These are phyloP conservation scores for Physella acuta DNA, from an alignment of 1,140 invertebrate genomes.

Conservation along the genomic window DNA sequence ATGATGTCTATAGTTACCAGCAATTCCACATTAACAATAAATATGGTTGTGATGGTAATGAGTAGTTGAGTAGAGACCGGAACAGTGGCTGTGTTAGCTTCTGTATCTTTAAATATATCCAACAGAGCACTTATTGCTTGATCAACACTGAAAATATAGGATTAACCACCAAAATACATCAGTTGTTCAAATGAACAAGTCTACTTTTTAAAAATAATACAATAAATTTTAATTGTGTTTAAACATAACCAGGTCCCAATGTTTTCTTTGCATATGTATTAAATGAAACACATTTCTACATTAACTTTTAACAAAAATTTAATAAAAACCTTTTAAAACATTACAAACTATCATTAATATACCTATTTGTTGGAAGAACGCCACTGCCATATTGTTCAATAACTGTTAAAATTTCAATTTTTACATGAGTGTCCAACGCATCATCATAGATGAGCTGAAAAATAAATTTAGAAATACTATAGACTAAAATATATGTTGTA, in stretches of 20 bases:
- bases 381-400: conserved; percentile 16
- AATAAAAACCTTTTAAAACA: too few relatives aligned
- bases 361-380: conserved; percentile 14
- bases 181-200: too few relatives aligned
- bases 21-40: conserved; percentile 15
- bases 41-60: conserved; percentile 9
- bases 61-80: conserved; percentile 2
- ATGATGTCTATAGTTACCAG: conserved; percentile 10
- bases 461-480: too few relatives aligned
- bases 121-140: conserved; percentile 12
- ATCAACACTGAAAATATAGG: conserved; percentile 4
- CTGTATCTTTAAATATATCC: not conserved
- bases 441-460: conserved; percentile 19
- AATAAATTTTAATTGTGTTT: too few relatives aligned
- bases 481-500: too few relatives aligned
- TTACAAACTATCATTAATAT: not conserved
- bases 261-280: too few relatives aligned
- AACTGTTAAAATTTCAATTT: conserved; percentile 15
- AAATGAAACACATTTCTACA: too few relatives aligned
- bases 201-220: too few relatives aligned
- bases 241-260: too few relatives aligned
- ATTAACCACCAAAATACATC: not conserved
- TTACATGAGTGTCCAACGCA: not conserved
- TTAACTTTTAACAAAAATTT: too few relatives aligned
- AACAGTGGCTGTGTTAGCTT: not conserved